Evolutionary conservation across 2,113 vertebrate species (phyloP).

Genomic region (Labrus mixtus): DNA sequence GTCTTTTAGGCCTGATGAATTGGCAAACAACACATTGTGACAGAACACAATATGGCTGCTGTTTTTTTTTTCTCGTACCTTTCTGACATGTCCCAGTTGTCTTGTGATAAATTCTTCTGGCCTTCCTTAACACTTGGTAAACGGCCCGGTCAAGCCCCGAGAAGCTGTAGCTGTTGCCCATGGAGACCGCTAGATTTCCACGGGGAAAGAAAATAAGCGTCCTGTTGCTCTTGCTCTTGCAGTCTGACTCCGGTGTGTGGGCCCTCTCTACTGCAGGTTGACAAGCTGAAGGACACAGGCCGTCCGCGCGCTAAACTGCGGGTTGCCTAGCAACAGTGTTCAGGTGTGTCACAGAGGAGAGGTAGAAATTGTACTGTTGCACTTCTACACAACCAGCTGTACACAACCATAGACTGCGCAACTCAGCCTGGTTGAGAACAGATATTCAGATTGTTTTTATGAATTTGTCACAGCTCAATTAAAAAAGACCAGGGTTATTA

Average conservation of each 20-base stretch:
- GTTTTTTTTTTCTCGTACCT: constrained; percentile 85
- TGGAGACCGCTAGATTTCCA: constrained; percentile 55
- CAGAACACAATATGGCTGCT: neutral
- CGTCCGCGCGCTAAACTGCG: constrained; percentile 28
- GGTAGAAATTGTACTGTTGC: neutral
- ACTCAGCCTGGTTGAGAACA: too few relatives aligned
- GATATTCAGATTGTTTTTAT: too few relatives aligned
- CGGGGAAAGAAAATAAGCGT: constrained; percentile 15
- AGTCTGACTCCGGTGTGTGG: constrained; percentile 10
- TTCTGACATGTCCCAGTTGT: constrained; percentile 89
- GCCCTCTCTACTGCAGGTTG: neutral
- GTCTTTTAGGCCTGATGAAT: neutral
- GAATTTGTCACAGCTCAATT: too few relatives aligned
- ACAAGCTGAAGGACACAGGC: constrained; percentile 34
- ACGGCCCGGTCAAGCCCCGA: constrained; percentile 43
- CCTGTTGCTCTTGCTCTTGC: neutral
- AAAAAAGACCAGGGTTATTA: too few relatives aligned
- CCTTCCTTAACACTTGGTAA: constrained; percentile 53
- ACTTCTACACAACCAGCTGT: neutral
- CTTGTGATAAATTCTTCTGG: constrained; percentile 35
- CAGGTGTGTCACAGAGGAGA: constrained; percentile 16
- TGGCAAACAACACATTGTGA: neutral
- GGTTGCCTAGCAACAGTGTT: constrained; percentile 65
- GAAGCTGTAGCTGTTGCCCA: constrained; percentile 66
- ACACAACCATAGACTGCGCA: too few relatives aligned